Percentiles rank a stretch among this genome's conserved stretches.
Conservation (phyloP, 2,113 vertebrate genomes). For the Pseudopipra pipra region DNA sequence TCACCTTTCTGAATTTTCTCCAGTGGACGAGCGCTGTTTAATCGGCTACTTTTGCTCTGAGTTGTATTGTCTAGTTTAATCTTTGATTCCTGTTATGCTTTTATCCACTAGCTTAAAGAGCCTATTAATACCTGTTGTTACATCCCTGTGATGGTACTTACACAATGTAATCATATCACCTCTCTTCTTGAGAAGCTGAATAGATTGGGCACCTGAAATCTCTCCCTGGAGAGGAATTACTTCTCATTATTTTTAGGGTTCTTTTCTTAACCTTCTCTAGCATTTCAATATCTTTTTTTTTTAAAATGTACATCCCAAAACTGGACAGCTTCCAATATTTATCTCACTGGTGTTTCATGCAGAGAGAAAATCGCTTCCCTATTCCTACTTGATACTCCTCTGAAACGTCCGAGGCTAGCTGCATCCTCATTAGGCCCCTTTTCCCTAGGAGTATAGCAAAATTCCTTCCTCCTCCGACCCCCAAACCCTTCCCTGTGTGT, state of each 20-base stretch:
- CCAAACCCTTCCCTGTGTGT: background rate
- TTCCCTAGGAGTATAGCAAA: background rate
- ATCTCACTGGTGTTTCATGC: background rate
- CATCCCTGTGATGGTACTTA: background rate
- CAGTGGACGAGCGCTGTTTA: background rate
- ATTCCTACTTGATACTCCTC: background rate
- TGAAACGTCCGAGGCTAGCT: background rate
- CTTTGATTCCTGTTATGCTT: background rate
- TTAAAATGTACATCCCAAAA: background rate
- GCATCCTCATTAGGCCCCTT: background rate
- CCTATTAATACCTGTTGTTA: background rate
- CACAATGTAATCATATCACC: background rate
- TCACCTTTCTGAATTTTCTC: background rate
- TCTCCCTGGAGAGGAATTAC: background rate
- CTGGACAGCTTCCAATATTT: background rate
- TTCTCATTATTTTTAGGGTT: background rate
- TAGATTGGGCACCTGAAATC: background rate
- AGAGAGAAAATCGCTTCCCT: background rate
- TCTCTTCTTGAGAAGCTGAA: background rate
- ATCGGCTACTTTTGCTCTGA: background rate
- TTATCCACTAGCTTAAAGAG: background rate
- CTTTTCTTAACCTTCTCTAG: background rate
- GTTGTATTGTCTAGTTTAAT: background rate
- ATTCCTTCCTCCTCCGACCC: background rate
- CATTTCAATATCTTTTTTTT: background rate